Conservation (phyloP, 1,140 invertebrate genomes). For the Adoxophyes honmai region DNA sequence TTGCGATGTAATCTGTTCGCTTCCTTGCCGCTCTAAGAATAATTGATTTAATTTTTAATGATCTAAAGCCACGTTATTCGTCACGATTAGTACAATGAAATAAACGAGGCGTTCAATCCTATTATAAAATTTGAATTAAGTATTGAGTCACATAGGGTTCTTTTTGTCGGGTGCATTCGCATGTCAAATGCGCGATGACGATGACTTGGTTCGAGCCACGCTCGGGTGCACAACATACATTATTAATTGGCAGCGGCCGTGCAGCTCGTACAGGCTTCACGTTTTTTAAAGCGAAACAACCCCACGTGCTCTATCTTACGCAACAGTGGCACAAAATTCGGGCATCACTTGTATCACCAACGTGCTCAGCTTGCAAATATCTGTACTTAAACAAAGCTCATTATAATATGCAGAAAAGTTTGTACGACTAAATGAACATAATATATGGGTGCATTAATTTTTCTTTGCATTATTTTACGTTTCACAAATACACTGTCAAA, state of each 20-base stretch:
- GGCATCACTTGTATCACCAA: neutral
- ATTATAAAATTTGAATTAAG: constrained; percentile 9
- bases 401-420: too few species aligned
- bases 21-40: constrained; percentile 33
- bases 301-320: neutral
- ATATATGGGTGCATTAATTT: too few species aligned
- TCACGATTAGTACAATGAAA: neutral
- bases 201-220: constrained; percentile 7
- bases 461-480: too few species aligned
- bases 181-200: constrained; percentile 14
- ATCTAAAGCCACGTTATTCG: constrained; percentile 2
- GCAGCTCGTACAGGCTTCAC: constrained; percentile 28
- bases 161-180: constrained; percentile 7
- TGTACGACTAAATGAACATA: too few species aligned
- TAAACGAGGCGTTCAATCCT: neutral
- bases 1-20: constrained; percentile 35
- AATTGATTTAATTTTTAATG: constrained; percentile 36
- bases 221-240: constrained; percentile 24
- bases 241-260: constrained; percentile 27
- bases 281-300: constrained; percentile 17
- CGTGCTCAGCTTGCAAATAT: neutral
- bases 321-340: constrained; percentile 4
- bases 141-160: neutral
- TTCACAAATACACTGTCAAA: too few species aligned
- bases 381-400: too few species aligned